A percentile compares a stretch with the other conserved stretches of the same genome.
Conservation (phyloP, 2,797 vertebrate genomes). For the Rhynchonycteris naso region DNA sequence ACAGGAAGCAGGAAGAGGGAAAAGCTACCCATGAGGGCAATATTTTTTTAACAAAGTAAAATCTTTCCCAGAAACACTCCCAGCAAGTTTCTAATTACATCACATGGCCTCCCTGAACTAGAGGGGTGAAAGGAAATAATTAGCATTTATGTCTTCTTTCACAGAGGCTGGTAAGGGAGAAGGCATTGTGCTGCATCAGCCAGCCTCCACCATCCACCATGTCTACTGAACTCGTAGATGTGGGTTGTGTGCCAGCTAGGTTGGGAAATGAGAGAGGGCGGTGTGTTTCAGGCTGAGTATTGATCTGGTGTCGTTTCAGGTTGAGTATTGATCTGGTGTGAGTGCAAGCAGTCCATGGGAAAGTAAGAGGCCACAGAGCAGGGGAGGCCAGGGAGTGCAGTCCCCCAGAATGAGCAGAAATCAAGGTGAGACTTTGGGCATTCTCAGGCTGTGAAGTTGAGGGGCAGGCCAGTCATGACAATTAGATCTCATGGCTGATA, state of each 20-base stretch:
- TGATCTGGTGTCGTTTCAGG: neutral
- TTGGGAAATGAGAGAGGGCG: neutral
- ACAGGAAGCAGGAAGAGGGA: neutral
- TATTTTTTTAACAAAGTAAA: conserved; percentile 1
- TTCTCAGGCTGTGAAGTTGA: neutral
- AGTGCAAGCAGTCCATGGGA: neutral
- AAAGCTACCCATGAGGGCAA: neutral
- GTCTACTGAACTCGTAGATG: fast-evolving
- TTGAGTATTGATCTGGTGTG: neutral
- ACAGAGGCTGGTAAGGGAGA: neutral
- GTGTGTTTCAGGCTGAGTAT: neutral
- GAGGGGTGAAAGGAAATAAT: neutral
- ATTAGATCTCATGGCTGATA: neutral
- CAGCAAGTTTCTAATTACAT: neutral
- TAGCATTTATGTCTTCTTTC: neutral
- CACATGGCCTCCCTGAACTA: neutral
- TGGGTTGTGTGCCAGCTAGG: neutral
- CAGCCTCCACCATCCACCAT: fast-evolving
- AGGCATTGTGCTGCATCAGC: neutral
- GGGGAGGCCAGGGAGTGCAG: neutral
- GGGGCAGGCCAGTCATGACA: neutral
- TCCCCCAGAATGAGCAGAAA: neutral
- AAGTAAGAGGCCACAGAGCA: neutral
- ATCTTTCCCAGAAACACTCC: neutral
- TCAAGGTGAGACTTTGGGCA: neutral